phyloP scores from a whole-genome alignment of 2,113 vertebrate genomes.

The Hyperoodon ampullatus region DNA sequence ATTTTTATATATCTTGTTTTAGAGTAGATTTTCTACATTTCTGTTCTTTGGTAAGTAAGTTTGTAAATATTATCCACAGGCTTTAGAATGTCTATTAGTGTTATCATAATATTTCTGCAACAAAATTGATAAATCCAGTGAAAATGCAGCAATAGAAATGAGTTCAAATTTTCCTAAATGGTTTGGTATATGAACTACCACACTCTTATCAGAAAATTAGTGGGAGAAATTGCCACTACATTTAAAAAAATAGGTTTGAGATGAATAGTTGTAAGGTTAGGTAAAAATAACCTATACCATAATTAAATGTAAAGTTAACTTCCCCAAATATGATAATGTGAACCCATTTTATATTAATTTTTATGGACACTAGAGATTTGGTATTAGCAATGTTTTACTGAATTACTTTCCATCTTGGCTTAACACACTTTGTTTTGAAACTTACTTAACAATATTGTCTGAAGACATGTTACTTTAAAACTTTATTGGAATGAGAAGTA shows the following conservation, averaged over 20 bases:
- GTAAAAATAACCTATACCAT: not conserved
- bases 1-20: not conserved
- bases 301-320: conserved; percentile 18
- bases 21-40: not conserved
- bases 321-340: not conserved
- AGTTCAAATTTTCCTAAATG: not conserved
- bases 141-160: not conserved
- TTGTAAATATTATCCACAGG: not conserved
- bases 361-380: not conserved
- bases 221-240: not conserved
- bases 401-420: conserved; percentile 32
- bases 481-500: conserved; percentile 42
- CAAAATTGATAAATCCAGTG: not conserved
- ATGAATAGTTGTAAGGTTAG: not conserved
- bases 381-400: not conserved
- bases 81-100: not conserved
- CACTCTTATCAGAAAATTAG: not conserved
- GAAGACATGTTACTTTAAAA: conserved; percentile 48
- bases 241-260: not conserved
- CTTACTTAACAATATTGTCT: conserved; percentile 37
- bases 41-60: not conserved
- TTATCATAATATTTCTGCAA: not conserved
- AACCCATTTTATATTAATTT: not conserved
- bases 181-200: not conserved
- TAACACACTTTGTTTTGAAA: conserved; percentile 59